Evolutionary conservation across 2,797 vertebrate genomes (phyloP), one percentile per base, ranked within the genome.

Genomic region (Limnodromus scolopaceus): DNA sequence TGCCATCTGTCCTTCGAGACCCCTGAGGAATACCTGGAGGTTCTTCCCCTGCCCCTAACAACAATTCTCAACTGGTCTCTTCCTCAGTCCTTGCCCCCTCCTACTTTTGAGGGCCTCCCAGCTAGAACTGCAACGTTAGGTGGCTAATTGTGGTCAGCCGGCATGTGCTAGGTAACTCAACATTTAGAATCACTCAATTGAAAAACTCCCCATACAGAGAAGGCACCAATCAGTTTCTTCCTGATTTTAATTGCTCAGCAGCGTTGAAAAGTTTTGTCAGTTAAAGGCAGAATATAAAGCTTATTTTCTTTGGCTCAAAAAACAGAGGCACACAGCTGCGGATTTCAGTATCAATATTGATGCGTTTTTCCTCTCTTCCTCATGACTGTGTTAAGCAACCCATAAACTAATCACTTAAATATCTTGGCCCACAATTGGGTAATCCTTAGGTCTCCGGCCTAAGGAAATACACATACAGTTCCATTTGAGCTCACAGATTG

Each of bases 101-200:
- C 6, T 38, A 1, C 7, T 46, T 57, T 9, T 0, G 4, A 9
- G 6, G 11, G 41, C 20, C 9, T 65, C 30, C 23, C 38, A 57
- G 8, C 28, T 39, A 23, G 19, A 87, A 82, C 30, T 30, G 32
- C 55, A 46, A 32, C 20, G 24, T 2, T 3, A 27, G 3, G 4
- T 8, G 2, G 22, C 11, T 24, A 66, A 46, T 0, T 36, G 19
- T 10, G 3, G 32, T 80, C 23, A 71, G 16, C 16, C 30, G 25
- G 14, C 16, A 58, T 0, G 0, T 19, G 5, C 54, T 63, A 10
- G 8, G 22, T 9, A 72, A 38, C 39, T 45, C 25, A 84, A 54
- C 12, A 39, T 19, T 38, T 24, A 14, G 3, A 4, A 60, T 12
- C 13, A 49, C 7, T 11, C 22, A 3, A 4, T 8, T 58, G 17